These are phyloP conservation scores for Gracilinanus agilis DNA, from an alignment of 2,113 vertebrate species.

Conservation along the genomic window DNA sequence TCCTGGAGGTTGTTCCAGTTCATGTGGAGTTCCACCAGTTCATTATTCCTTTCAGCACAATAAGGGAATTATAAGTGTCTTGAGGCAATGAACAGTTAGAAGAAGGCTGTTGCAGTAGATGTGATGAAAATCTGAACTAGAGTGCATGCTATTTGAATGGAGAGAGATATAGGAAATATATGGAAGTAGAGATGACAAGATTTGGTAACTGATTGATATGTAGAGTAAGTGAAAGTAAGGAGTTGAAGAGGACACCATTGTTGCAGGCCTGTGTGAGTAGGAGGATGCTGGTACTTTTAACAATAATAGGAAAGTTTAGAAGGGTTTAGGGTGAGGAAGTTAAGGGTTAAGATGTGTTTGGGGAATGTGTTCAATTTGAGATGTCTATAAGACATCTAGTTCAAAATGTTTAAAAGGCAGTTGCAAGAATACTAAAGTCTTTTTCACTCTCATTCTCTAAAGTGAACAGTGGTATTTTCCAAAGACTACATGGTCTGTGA, in stretches of 20 bases:
- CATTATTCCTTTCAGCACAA: too few relatives aligned
- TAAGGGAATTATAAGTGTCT: background rate
- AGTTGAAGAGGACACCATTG: background rate
- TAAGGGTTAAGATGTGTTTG: conserved; percentile 55
- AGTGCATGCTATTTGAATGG: background rate
- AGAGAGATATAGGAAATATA: background rate
- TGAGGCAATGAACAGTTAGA: background rate
- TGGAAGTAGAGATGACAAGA: background rate
- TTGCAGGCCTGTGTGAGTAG: background rate
- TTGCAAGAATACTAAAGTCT: background rate
- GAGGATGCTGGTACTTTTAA: background rate
- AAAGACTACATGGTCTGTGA: background rate
- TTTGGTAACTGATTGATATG: background rate
- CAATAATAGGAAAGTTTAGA: too few relatives aligned
- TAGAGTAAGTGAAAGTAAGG: background rate
- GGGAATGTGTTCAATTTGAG: too few relatives aligned
- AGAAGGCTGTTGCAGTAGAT: background rate
- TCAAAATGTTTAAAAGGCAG: conserved; percentile 20
- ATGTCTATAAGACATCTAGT: background rate
- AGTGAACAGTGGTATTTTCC: background rate
- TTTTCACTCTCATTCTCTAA: background rate
- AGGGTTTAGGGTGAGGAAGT: conserved; percentile 10
- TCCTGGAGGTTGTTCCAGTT: too few relatives aligned
- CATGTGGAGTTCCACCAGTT: too few relatives aligned
- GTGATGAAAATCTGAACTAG: background rate